A percentile compares a stretch with the other conserved stretches of the same genome.
Evolutionary conservation across 1,140 invertebrate genomes (phyloP).

Genomic region (Chironomus tepperi): DNA sequence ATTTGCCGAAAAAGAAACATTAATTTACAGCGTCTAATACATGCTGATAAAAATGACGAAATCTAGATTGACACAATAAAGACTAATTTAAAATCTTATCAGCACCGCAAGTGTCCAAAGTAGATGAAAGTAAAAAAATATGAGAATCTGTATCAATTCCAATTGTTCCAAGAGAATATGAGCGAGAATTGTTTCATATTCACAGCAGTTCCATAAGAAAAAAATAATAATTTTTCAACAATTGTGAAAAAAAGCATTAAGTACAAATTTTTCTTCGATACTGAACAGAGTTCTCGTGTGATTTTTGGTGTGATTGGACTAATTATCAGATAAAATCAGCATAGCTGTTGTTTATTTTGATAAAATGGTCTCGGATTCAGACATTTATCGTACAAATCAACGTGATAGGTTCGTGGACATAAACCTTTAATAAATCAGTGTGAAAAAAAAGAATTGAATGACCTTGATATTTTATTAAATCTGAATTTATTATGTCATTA

Average conservation of each 20-base stretch:
- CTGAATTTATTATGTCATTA: not conserved
- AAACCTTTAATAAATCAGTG: not conserved
- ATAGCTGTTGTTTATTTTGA: not conserved
- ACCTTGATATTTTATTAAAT: not conserved
- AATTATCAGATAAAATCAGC: slow-evolving; percentile 8
- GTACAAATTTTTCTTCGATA: slow-evolving; percentile 14
- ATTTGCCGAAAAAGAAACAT: no score
- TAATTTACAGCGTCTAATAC: no score
- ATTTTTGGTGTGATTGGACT: not conserved
- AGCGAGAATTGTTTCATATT: not conserved
- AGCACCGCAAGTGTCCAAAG: no score
- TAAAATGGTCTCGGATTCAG: not conserved
- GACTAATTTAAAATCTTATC: no score
- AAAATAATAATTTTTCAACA: not conserved
- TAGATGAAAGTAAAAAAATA: no score
- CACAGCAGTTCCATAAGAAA: not conserved
- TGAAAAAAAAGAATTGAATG: not conserved
- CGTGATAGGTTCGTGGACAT: not conserved
- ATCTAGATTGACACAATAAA: no score
- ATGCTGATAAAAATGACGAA: no score
- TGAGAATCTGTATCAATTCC: no score
- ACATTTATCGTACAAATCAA: slow-evolving; percentile 1
- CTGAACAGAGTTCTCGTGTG: not conserved
- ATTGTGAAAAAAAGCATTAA: slow-evolving; percentile 3
- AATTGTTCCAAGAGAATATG: not conserved